Conservation (phyloP, 2,113 vertebrate species). For the Cynoglossus semilaevis region DNA sequence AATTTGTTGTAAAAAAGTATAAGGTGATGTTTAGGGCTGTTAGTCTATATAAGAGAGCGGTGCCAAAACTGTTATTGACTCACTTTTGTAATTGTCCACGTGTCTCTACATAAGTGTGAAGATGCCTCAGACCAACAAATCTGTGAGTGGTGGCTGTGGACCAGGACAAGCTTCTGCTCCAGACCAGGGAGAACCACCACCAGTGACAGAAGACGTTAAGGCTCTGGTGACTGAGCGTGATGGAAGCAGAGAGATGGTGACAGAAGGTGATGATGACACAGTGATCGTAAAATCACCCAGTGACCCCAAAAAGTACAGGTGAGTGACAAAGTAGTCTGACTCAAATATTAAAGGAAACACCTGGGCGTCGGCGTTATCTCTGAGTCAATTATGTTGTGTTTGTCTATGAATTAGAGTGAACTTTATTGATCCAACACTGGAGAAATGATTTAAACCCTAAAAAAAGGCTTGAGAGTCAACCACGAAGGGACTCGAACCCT, state of each 20-base stretch:
- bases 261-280: conserved; percentile 76
- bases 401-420: too few species aligned
- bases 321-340: conserved; percentile 10
- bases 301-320: conserved; percentile 96
- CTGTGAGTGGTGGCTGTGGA: conserved; percentile 29
- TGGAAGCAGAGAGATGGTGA: not conserved
- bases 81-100: not conserved
- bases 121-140: conserved; percentile 77
- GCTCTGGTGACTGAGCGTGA: conserved; percentile 28
- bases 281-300: conserved; percentile 90
- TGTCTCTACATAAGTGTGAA: not conserved
- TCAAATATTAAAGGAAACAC: not conserved
- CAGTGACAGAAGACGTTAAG: conserved; percentile 16
- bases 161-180: conserved; percentile 37
- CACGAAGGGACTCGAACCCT: too few species aligned
- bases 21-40: too few species aligned
- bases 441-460: too few species aligned
- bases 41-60: too few species aligned
- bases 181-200: conserved; percentile 60
- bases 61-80: not conserved
- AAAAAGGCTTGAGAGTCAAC: too few species aligned
- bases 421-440: too few species aligned
- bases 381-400: too few species aligned
- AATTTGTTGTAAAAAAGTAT: too few species aligned
- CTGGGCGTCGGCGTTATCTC: too few species aligned